A percentile compares a stretch with the other conserved stretches of the same genome.
Conservation (phyloP, 2,888 invertebrate genomes). For the Harpalus rufipes region DNA sequence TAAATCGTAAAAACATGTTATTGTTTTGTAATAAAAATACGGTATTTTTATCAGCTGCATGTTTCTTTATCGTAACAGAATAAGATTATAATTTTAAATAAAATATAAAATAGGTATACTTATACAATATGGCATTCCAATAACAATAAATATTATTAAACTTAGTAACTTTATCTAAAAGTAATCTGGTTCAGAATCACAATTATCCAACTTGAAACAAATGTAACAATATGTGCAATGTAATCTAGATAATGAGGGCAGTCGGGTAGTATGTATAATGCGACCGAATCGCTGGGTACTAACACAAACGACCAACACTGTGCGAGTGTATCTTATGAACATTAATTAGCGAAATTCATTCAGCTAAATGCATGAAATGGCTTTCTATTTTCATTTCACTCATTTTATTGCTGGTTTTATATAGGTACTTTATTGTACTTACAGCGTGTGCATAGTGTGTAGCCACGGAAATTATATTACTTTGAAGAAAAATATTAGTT, state of each 20-base stretch:
- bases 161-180: neutral
- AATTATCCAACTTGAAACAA: neutral
- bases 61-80: too few species aligned
- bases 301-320: constrained; percentile 1
- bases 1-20: too few species aligned
- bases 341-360: constrained; percentile 12
- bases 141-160: too few species aligned
- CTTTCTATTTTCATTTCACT: neutral
- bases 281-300: neutral
- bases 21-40: too few species aligned
- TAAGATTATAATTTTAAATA: too few species aligned
- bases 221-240: constrained; percentile 20
- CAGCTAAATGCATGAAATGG: constrained; percentile 11
- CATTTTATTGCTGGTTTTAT: neutral
- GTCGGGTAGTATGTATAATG: constrained; percentile 14
- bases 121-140: too few species aligned
- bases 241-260: constrained; percentile 28
- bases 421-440: neutral
- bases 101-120: too few species aligned
- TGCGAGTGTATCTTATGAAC: neutral
- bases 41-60: too few species aligned
- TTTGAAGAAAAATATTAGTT: too few species aligned
- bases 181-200: neutral
- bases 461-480: too few species aligned
- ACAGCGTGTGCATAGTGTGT: neutral